Percentiles rank a stretch among this genome's conserved stretches.
These are phyloP conservation scores for Drosophila gunungcola DNA, from an alignment of 1,140 invertebrate genomes.

Conservation along the genomic window DNA sequence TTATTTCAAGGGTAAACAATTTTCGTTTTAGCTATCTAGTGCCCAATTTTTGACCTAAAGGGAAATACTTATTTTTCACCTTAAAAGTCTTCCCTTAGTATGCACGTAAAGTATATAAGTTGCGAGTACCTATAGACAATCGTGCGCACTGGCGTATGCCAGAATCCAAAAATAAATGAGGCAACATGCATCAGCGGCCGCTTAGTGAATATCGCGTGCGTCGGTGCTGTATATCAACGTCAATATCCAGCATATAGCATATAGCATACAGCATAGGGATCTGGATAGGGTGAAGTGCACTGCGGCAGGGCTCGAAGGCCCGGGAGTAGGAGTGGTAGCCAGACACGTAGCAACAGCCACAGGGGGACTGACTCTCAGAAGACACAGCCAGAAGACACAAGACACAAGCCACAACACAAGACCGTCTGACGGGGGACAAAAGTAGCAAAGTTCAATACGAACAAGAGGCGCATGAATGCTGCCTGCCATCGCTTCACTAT, in stretches of 20 bases:
- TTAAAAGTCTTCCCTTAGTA: conserved; percentile 6
- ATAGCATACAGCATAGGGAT: conserved; percentile 45
- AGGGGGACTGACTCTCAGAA: conserved; percentile 39
- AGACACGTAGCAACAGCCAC: conserved; percentile 64
- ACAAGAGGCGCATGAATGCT: conserved; percentile 57
- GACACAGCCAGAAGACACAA: conserved; percentile 43
- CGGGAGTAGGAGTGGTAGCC: conserved; percentile 65
- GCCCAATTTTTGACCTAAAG: background rate
- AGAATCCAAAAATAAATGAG: conserved; percentile 79
- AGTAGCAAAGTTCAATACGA: conserved; percentile 80
- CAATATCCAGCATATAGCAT: conserved; percentile 68
- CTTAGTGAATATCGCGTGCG: conserved; percentile 73
- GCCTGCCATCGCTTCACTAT: conserved; percentile 57
- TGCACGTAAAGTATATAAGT: conserved; percentile 11
- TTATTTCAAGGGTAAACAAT: background rate
- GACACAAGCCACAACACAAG: conserved; percentile 43
- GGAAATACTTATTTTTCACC: conserved; percentile 17
- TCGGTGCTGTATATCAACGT: conserved; percentile 80
- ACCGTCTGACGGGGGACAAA: conserved; percentile 45
- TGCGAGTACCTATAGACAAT: conserved; percentile 23
- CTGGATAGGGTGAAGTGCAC: conserved; percentile 74
- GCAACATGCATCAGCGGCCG: conserved; percentile 52
- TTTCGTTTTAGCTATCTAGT: background rate
- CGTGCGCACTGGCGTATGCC: conserved; percentile 35
- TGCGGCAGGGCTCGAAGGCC: conserved; percentile 4